Conservation (phyloP, 2,113 vertebrate genomes). For the Lepus europaeus region DNA sequence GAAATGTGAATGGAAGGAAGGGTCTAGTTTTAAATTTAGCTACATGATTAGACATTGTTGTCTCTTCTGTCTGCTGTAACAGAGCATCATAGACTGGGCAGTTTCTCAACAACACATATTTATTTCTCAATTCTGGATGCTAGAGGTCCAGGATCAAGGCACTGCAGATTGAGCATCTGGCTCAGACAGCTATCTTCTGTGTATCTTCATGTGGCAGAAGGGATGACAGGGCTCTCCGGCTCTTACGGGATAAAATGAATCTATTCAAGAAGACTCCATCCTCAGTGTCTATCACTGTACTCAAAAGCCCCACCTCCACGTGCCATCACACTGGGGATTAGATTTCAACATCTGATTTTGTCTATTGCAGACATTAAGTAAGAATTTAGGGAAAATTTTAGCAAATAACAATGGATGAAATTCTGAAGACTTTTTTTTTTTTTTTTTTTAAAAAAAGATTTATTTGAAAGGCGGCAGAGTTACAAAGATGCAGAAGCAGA, state of each 20-base stretch:
- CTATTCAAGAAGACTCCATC: neutral
- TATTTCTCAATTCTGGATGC: neutral
- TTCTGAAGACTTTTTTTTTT: neutral
- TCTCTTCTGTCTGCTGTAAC: neutral
- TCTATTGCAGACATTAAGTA: neutral
- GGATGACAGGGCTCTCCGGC: neutral
- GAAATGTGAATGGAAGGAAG: neutral
- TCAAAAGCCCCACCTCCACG: neutral
- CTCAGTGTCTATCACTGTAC: neutral
- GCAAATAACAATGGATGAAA: slow-evolving; percentile 35
- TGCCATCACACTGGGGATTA: neutral
- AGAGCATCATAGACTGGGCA: neutral
- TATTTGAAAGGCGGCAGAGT: no score
- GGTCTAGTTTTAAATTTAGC: slow-evolving; percentile 45
- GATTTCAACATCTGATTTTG: neutral
- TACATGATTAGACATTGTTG: neutral
- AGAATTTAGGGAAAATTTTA: slow-evolving; percentile 20
- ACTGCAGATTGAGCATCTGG: neutral
- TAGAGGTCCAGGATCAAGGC: neutral
- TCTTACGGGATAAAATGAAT: neutral
- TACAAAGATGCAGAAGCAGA: no score
- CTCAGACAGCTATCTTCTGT: neutral
- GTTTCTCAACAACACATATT: neutral
- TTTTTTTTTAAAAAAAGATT: no score
- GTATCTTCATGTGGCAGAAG: neutral